Conservation (phyloP, 2,888 invertebrate species). For the Ariolimax columbianus region DNA sequence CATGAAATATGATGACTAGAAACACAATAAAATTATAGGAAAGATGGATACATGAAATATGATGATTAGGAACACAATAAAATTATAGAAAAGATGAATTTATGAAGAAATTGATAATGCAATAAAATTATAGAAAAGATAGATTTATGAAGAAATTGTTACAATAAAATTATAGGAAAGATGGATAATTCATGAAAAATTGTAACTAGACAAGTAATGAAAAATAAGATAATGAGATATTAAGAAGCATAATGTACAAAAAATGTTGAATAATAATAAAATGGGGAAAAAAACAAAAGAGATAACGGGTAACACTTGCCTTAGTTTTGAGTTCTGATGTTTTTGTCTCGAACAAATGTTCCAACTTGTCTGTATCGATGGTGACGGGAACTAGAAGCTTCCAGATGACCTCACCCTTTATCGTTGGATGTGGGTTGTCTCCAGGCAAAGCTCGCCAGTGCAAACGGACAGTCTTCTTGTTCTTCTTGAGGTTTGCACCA, state of each 20-base stretch:
- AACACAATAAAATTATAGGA: no score
- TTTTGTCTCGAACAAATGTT: slow-evolving; percentile 97
- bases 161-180: no score
- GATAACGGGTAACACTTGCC: slow-evolving; percentile 82
- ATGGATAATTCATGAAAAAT: no score
- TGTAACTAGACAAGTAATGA: background rate
- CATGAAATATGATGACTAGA: no score
- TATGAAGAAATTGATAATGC: no score
- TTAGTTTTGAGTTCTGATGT: slow-evolving; percentile 96
- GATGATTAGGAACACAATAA: no score
- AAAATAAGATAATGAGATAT: background rate
- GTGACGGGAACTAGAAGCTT: slow-evolving; percentile 82
- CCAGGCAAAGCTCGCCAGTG: slow-evolving; percentile 93
- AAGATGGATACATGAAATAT: no score
- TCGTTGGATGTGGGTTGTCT: slow-evolving; percentile 61
- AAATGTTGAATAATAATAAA: background rate
- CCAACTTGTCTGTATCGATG: slow-evolving; percentile 94
- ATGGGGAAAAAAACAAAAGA: background rate
- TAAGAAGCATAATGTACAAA: background rate
- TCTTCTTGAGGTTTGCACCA: slow-evolving; percentile 79
- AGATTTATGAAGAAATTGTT: no score
- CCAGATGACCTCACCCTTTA: slow-evolving; percentile 75
- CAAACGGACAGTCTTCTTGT: slow-evolving; percentile 95
- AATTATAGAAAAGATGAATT: no score
- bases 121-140: no score